Conservation (phyloP, 2,797 vertebrate species). For the Xyrichtys novacula region DNA sequence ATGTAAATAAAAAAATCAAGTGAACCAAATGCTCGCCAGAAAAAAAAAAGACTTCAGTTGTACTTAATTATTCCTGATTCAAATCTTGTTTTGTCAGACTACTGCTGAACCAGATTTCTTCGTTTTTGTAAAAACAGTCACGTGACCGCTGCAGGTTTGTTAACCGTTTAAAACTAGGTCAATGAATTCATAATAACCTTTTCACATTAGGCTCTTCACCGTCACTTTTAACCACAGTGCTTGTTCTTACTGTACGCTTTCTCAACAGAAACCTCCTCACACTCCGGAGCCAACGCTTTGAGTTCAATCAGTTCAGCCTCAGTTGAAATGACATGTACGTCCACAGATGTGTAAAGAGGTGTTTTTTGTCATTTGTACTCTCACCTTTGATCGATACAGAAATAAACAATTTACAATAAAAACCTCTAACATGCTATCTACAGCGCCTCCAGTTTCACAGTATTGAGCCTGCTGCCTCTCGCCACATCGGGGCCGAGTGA, state of each 20-base stretch:
- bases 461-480: slow-evolving; percentile 80
- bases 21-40: neutral
- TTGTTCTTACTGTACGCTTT: slow-evolving; percentile 51
- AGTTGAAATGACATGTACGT: slow-evolving; percentile 68
- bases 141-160: slow-evolving; percentile 14
- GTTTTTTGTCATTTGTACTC: slow-evolving; percentile 78
- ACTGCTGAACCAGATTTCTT: no score
- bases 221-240: slow-evolving; percentile 29
- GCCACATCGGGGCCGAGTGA: slow-evolving; percentile 62
- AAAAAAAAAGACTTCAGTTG: slow-evolving; percentile 21
- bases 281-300: slow-evolving; percentile 39
- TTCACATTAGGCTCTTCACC: slow-evolving; percentile 48
- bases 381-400: slow-evolving; percentile 84
- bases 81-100: no score
- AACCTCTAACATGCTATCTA: slow-evolving; percentile 83
- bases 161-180: slow-evolving; percentile 1
- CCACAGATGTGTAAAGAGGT: slow-evolving; percentile 68
- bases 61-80: no score
- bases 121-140: neutral
- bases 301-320: slow-evolving; percentile 61
- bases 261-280: slow-evolving; percentile 37
- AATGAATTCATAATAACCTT: slow-evolving; percentile 13
- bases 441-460: slow-evolving; percentile 89
- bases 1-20: neutral
- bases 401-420: slow-evolving; percentile 85